Evolutionary conservation across 2,113 vertebrate genomes (phyloP), one percentile per base, ranked within the genome.

Genomic region (Acrocephalus kingi): DNA sequence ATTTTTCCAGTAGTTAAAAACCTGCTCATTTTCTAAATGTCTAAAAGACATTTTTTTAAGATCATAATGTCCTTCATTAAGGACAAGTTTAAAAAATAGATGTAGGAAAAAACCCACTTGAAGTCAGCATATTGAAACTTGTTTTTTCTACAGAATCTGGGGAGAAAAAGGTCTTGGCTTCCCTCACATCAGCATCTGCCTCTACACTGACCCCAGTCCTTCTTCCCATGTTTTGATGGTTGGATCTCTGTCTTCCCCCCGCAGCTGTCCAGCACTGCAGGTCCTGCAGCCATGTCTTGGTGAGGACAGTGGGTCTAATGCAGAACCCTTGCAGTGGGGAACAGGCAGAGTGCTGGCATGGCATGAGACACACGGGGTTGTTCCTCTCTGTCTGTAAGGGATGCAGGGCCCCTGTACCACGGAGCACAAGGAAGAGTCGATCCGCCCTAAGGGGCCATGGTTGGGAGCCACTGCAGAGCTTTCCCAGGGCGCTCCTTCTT

Each of bases 111-210:
- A 73, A 15, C 4, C 19, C 19, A 11, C 35, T 17, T 30, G 24
- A 28, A 37, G n/a, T 2, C 64, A 15, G 9, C 0, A 0, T 41
- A 15, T 3, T 27, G n/a, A 28, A 80, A 22, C 9, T 52, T 68
- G 2, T 7, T 39, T 20, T 73, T 48, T 3, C 39, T 46, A 1
- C 0, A 0, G 55, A 4, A 43, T 8, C 46, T 6, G 35, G 20
- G 35, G 23, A 41, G n/a, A 11, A 35, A 46, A 56, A 13, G 9
- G 2, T 13, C 52, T 9, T 1, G 12, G 19, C 15, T 39, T 18
- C 35, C 15, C n/a, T 8, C 28, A 4, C 9, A 5, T 3, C 11
- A 12, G 33, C 20, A 11, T 49, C 46, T 35, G 7, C 23, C 23
- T 35, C 45, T 19, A 7, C 10, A 6, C 13, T 16, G 46, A 28